Evolutionary conservation across 2,113 vertebrate species (phyloP).

Genomic region (Cyrtonyx montezumae): DNA sequence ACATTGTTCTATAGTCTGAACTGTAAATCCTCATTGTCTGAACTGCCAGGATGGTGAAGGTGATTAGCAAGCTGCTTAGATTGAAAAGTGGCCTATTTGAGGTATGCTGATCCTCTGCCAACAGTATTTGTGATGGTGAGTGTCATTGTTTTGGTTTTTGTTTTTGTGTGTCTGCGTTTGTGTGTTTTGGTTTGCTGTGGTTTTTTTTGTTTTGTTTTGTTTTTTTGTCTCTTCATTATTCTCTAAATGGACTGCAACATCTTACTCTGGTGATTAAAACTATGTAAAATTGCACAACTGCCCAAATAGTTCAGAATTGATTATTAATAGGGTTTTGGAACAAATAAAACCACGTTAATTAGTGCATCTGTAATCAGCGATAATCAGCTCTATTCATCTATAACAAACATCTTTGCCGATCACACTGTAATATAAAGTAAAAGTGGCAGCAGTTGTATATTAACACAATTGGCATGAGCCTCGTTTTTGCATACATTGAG

Average conservation of each 20-base stretch:
- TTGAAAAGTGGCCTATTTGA: background rate
- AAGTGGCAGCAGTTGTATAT: background rate
- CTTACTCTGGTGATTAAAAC: background rate
- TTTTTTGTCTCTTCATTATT: background rate
- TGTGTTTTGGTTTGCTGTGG: background rate
- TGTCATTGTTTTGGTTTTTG: no score
- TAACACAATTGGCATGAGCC: background rate
- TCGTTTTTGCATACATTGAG: background rate
- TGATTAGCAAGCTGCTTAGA: background rate
- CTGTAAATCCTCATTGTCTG: background rate
- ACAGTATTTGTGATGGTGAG: background rate
- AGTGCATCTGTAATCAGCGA: background rate
- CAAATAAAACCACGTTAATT: conserved; percentile 6
- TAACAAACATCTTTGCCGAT: background rate
- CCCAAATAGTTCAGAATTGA: background rate
- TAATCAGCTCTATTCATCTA: conserved; percentile 5
- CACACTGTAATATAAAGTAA: background rate
- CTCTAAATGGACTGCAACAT: background rate
- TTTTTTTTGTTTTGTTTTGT: background rate
- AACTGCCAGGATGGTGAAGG: background rate
- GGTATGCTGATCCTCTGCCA: background rate
- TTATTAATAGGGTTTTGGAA: conserved; percentile 29
- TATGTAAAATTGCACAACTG: background rate
- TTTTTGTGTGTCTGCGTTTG: background rate
- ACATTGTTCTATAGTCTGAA: background rate